Conservation (phyloP, 2,888 invertebrate genomes). For the Microplitis deprimator region DNA sequence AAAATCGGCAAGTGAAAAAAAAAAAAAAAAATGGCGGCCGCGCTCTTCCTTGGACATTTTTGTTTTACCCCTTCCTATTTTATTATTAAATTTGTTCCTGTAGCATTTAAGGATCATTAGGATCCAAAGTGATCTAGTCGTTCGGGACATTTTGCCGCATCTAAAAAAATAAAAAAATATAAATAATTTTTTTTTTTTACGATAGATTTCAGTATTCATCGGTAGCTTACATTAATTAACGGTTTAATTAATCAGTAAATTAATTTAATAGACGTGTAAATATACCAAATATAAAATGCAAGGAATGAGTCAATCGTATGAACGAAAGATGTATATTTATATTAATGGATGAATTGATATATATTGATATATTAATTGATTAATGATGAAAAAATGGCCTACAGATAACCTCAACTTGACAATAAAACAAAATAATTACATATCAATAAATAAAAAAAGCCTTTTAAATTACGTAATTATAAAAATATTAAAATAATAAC, state of each 20-base stretch:
- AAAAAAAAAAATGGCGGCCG: not conserved
- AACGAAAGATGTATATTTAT: conserved; percentile 18
- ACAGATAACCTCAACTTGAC: not conserved
- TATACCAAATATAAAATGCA: not conserved
- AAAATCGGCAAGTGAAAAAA: not conserved
- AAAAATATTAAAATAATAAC: not conserved
- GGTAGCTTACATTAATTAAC: not conserved
- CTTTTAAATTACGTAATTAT: not conserved
- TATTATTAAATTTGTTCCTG: not conserved
- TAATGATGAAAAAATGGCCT: not conserved
- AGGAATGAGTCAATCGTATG: not conserved
- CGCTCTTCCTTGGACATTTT: not conserved
- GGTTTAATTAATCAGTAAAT: not conserved
- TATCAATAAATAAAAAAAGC: not conserved
- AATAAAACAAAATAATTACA: not conserved
- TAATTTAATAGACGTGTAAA: not conserved
- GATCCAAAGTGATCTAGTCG: not conserved
- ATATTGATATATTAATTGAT: conserved; percentile 2
- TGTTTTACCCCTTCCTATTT: not conserved
- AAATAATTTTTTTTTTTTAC: not conserved
- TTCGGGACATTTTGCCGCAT: not conserved
- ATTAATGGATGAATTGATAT: conserved; percentile 13
- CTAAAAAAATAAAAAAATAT: not conserved
- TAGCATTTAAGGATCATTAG: not conserved
- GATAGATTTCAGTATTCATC: not conserved